Evolutionary conservation across 1,140 invertebrate species (phyloP).

Genomic region (Macrotrachela quadricornifera): DNA sequence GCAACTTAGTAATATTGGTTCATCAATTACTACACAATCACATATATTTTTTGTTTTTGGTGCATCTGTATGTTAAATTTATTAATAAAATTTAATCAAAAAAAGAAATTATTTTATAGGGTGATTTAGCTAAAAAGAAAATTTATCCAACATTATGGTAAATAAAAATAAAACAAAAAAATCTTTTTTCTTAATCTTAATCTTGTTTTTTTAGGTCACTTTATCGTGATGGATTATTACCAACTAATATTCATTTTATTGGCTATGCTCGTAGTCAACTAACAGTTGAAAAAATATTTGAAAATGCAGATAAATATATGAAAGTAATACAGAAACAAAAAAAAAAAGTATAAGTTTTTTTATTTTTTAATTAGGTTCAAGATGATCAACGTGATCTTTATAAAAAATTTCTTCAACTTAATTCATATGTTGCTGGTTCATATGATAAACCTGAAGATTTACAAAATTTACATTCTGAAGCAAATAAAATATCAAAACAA

Average conservation of each 20-base stretch:
- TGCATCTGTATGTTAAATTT: slow-evolving; percentile 21
- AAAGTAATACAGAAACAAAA: slow-evolving; percentile 43
- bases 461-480: slow-evolving; percentile 48
- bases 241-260: slow-evolving; percentile 62
- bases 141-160: slow-evolving; percentile 91
- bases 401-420: slow-evolving; percentile 23
- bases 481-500: slow-evolving; percentile 33
- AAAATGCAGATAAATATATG: slow-evolving; percentile 50
- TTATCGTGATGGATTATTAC: slow-evolving; percentile 66
- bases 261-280: slow-evolving; percentile 77
- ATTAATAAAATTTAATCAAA: not conserved
- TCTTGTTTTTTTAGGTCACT: slow-evolving; percentile 37
- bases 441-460: slow-evolving; percentile 64
- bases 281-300: slow-evolving; percentile 38
- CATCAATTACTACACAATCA: no score
- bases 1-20: no score
- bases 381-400: slow-evolving; percentile 1
- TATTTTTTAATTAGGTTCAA: no score
- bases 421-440: slow-evolving; percentile 58
- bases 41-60: slow-evolving; percentile 28
- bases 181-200: no score
- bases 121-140: slow-evolving; percentile 92
- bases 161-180: no score
- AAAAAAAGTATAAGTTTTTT: no score
- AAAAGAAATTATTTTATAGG: slow-evolving; percentile 24